Base-by-base conservation (phyloP, 2,797 vertebrate species). In the Micropoecilia bifurca region DNA sequence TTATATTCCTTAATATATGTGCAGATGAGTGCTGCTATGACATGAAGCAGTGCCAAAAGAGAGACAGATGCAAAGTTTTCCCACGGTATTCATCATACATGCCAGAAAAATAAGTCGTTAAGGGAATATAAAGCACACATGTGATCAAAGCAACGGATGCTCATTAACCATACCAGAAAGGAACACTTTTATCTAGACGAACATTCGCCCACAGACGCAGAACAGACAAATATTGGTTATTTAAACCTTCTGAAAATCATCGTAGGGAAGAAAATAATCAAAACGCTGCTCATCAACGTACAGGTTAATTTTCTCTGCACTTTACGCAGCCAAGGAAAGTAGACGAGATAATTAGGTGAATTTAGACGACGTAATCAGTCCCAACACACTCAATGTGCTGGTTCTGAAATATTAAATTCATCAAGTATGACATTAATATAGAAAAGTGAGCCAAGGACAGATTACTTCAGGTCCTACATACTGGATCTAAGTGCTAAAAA, bases 1-100 rank as follows among this genome's bases (percentile, higher is more conserved):
- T 88, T 83, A 80, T 89, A 88, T 83, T 85, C 55, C 68, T 82
- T 18, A 4, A 73, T 85, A 79, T 83, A 80, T 84, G 76, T 77
- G 83, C 76, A 84, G 76, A 85, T 74, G 71, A 84, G 78, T 45
- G 61, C 50, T 75, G 81, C 78, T n/a, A 66, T 69, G 75, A 84
- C 59, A 74, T 69, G 55, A 74, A 53, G 75, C 55, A 33, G 77
- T 74, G 25, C 45, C 0, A 30, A 76, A 78, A 66, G 68, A 71
- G 71, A 7, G 53, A 41, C 48, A 73, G 22, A 80, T 76, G 82
- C 48, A 68, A 77, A 79, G 79, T 85, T 81, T 93, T 92, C 92
- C 90, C 91, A 93, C 80, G 86, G 89, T 80, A 90, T 18, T 79
- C 63, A 88, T 47, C 14, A 71, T 14, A 48, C 57, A 77, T 79